phyloP scores from a whole-genome alignment of 35 echinoderm and acorn worm species.

The Apostichopus californicus region DNA sequence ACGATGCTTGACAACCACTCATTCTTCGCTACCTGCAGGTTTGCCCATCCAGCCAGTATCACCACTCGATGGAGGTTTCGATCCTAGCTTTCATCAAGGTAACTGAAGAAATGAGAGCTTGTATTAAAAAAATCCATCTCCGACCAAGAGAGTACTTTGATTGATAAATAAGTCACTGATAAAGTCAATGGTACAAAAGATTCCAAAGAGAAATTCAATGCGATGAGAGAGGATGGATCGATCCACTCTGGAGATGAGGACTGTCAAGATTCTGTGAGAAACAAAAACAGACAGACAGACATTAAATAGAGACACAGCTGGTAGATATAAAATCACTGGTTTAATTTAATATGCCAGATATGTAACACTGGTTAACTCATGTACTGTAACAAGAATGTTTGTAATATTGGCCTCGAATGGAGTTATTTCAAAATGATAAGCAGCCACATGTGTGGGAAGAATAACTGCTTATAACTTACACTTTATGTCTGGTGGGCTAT shows the following conservation, averaged over 20 bases:
- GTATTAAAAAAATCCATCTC: not conserved
- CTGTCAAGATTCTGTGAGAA: constrained; percentile 10
- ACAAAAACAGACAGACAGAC: not conserved
- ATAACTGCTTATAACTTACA: too few relatives aligned
- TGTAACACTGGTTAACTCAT: too few relatives aligned
- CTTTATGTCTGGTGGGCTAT: too few relatives aligned
- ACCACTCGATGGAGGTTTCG: constrained; percentile 12
- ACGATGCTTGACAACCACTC: constrained; percentile 11
- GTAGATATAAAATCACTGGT: too few relatives aligned
- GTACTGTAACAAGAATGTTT: too few relatives aligned
- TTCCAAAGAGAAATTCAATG: constrained; percentile 45
- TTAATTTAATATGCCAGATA: too few relatives aligned
- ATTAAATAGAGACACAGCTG: too few relatives aligned
- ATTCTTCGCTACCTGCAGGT: constrained; percentile 11
- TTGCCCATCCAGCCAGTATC: constrained; percentile 12
- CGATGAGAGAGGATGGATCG: not conserved
- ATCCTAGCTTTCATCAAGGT: constrained; percentile 43
- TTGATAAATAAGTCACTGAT: not conserved
- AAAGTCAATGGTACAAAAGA: constrained; percentile 23
- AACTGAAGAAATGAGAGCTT: constrained; percentile 1
- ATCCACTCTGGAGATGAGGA: not conserved
- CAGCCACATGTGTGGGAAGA: too few relatives aligned
- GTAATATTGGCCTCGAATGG: too few relatives aligned
- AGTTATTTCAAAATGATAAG: too few relatives aligned
- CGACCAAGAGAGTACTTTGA: too few relatives aligned